Percentiles rank a stretch among this genome's conserved stretches.
Evolutionary conservation across 1,140 invertebrate genomes (phyloP).

Genomic region (Delia radicum): DNA sequence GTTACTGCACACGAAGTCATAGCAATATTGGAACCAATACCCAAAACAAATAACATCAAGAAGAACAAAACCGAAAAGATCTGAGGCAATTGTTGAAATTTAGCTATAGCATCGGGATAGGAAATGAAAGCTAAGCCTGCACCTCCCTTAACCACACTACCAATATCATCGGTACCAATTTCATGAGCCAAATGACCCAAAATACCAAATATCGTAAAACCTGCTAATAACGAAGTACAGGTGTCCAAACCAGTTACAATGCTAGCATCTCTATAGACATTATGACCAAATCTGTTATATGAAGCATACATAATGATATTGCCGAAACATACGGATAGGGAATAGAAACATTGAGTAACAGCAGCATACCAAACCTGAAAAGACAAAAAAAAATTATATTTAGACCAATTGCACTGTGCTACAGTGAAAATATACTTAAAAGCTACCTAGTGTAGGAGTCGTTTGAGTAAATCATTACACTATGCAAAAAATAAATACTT

Average conservation of each 20-base stretch:
- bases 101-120: slow-evolving; percentile 86
- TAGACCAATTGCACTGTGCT: too few relatives aligned
- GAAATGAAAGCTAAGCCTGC: slow-evolving; percentile 81
- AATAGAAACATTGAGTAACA: slow-evolving; percentile 84
- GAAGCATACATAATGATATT: slow-evolving; percentile 80
- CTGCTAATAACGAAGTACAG: slow-evolving; percentile 80
- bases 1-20: slow-evolving; percentile 68
- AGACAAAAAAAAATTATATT: neutral
- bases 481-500: too few relatives aligned
- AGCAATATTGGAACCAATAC: slow-evolving; percentile 73
- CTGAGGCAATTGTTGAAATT: slow-evolving; percentile 75
- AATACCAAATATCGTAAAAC: slow-evolving; percentile 85
- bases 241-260: slow-evolving; percentile 77
- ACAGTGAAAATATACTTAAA: neutral
- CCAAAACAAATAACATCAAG: slow-evolving; percentile 81
- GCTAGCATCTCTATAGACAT: slow-evolving; percentile 76
- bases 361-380: slow-evolving; percentile 74
- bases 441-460: too few relatives aligned
- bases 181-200: slow-evolving; percentile 74
- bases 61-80: slow-evolving; percentile 89
- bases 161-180: slow-evolving; percentile 61
- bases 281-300: slow-evolving; percentile 79
- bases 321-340: slow-evolving; percentile 78
- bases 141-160: slow-evolving; percentile 64
- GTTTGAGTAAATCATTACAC: too few relatives aligned